Percentiles rank a stretch among this genome's conserved stretches.
Evolutionary conservation across 1,140 invertebrate species (phyloP).

Genomic region (Hypsibius dujardini): DNA sequence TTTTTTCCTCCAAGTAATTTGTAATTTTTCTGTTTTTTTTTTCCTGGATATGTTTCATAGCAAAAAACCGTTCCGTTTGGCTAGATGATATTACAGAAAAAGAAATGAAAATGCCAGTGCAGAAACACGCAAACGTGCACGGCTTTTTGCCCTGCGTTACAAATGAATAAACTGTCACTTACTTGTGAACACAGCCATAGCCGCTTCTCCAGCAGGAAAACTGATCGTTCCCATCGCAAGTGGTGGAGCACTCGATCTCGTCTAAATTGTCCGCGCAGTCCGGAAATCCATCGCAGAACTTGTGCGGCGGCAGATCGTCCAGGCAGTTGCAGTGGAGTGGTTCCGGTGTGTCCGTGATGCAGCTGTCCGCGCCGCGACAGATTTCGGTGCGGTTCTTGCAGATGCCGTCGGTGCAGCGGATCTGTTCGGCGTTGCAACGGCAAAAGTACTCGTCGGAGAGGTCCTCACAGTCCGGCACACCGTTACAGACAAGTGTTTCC

Average conservation of each 20-base stretch:
- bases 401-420: slow-evolving; percentile 6
- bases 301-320: slow-evolving; percentile 14
- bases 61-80: too few species aligned
- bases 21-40: too few species aligned
- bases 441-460: slow-evolving; percentile 12
- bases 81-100: too few species aligned
- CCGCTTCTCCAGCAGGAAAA: not conserved
- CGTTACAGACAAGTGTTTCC: slow-evolving; percentile 14
- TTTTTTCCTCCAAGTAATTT: too few species aligned
- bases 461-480: slow-evolving; percentile 9
- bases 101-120: too few species aligned
- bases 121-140: too few species aligned
- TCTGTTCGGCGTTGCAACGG: slow-evolving; percentile 14
- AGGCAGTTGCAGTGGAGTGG: slow-evolving; percentile 13
- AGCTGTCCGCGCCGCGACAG: slow-evolving; percentile 10
- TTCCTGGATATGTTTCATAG: too few species aligned
- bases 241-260: slow-evolving; percentile 9
- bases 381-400: slow-evolving; percentile 16
- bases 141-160: too few species aligned
- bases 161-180: too few species aligned
- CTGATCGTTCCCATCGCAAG: slow-evolving; percentile 11
- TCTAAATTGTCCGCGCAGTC: not conserved
- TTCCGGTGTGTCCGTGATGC: slow-evolving; percentile 5
- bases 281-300: slow-evolving; percentile 15
- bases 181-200: slow-evolving; percentile 13